Evolutionary conservation across 2,797 vertebrate genomes (phyloP).

Genomic region (Darevskia nairensis): DNA sequence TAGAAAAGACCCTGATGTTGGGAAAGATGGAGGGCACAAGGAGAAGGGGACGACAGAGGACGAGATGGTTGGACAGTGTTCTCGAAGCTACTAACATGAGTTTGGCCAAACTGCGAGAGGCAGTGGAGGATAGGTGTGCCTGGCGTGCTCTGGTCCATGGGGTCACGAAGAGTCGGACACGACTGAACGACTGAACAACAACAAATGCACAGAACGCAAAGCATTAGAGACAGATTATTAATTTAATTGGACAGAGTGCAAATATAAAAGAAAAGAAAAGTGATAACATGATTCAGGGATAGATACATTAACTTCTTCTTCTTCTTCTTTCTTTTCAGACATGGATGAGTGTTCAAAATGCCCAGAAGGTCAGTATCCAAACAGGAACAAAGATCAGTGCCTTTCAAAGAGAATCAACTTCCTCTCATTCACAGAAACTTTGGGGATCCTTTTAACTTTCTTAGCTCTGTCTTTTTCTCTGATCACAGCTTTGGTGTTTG

Average conservation of each 20-base stretch:
- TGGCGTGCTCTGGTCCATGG: too few relatives aligned
- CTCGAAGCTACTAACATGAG: too few relatives aligned
- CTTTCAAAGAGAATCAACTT: background rate
- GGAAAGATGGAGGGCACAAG: too few relatives aligned
- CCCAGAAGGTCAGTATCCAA: background rate
- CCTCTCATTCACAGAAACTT: background rate
- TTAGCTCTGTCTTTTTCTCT: background rate
- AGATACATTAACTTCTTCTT: background rate
- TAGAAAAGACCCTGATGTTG: too few relatives aligned
- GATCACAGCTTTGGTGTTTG: background rate
- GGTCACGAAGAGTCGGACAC: too few relatives aligned
- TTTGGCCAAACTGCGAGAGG: too few relatives aligned
- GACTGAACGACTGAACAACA: too few relatives aligned
- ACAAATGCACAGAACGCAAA: background rate
- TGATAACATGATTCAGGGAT: background rate
- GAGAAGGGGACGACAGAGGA: too few relatives aligned
- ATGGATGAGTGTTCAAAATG: background rate
- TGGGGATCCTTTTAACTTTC: background rate
- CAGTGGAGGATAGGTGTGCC: too few relatives aligned
- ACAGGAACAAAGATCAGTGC: background rate
- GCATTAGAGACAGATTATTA: background rate
- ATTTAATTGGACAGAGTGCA: background rate
- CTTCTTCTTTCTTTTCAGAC: background rate
- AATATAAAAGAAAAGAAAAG: background rate
- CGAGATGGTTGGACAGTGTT: too few relatives aligned